Percentiles rank a stretch among this genome's conserved stretches.
phyloP scores from a whole-genome alignment of 2,797 vertebrate genomes.

The Geotrypetes seraphini region DNA sequence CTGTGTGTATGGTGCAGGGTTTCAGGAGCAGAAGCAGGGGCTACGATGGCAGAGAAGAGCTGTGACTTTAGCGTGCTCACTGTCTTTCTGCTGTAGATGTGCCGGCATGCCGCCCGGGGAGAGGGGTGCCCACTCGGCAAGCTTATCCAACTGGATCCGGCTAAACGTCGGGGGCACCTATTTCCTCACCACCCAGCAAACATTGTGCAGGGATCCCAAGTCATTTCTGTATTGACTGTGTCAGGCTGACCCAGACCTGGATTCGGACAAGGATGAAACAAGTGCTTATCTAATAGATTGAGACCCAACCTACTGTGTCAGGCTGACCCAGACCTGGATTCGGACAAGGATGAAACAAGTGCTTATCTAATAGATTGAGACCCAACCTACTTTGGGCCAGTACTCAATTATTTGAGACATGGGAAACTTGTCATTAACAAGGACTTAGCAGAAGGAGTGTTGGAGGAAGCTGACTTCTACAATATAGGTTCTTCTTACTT shows the following conservation, averaged over 20 bases:
- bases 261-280: constrained; percentile 98
- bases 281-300: no score
- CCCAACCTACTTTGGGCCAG: no score
- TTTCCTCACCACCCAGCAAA: constrained; percentile 91
- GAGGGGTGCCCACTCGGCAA: constrained; percentile 38
- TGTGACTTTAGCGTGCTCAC: constrained; percentile 65
- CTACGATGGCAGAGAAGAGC: constrained; percentile 82
- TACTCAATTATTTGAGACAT: no score
- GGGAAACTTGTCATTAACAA: no score
- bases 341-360: no score
- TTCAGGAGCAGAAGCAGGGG: no score
- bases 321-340: no score
- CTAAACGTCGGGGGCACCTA: constrained; percentile 92
- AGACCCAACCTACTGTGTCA: no score
- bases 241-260: constrained; percentile 93
- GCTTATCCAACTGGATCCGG: constrained; percentile 82
- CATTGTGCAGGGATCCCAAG: constrained; percentile 88
- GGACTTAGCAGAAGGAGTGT: no score
- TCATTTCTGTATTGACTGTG: constrained; percentile 94
- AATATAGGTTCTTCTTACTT: no score
- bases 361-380: no score
- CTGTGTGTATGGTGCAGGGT: background rate
- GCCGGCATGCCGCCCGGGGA: constrained; percentile 52
- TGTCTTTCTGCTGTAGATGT: constrained; percentile 58
- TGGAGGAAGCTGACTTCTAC: no score